A percentile compares a stretch with the other conserved stretches of the same genome.
Conservation (phyloP, 2,797 vertebrate species). For the Halcyon leucocephala region DNA sequence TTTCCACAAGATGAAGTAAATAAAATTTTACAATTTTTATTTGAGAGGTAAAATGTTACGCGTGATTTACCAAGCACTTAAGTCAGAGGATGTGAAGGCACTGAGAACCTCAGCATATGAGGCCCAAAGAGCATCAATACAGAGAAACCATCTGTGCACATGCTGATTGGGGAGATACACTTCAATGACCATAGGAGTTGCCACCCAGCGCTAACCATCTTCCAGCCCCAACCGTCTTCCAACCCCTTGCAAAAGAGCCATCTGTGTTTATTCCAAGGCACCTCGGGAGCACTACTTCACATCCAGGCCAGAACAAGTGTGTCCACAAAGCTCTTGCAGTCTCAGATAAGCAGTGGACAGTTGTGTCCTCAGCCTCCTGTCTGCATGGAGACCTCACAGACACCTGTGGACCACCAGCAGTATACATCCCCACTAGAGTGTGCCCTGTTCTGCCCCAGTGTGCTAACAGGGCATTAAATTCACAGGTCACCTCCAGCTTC, state of each 20-base stretch:
- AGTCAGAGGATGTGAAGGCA: not conserved
- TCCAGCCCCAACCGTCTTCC: not conserved
- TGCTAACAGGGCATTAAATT: not conserved
- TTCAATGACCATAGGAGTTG: not conserved
- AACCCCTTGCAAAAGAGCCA: fast-evolving
- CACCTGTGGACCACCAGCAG: not conserved
- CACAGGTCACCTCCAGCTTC: not conserved
- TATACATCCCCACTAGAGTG: not conserved
- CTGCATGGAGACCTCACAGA: not conserved
- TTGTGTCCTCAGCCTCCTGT: not conserved
- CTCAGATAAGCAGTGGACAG: fast-evolving
- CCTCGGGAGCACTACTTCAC: not conserved
- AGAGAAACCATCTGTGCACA: not conserved
- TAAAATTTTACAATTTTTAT: not conserved
- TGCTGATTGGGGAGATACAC: not conserved
- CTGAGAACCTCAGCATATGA: not conserved
- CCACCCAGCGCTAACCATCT: not conserved
- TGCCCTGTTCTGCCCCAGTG: not conserved
- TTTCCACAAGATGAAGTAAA: not conserved
- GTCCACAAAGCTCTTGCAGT: not conserved
- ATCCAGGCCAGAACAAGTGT: not conserved
- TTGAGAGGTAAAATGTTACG: not conserved
- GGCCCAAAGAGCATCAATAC: slow-evolving; percentile 10
- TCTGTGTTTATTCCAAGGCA: not conserved
- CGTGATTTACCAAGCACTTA: not conserved